Percentiles rank a stretch among this genome's conserved stretches.
Conservation (phyloP, 2,888 invertebrate species). For the Elmis aenea region DNA sequence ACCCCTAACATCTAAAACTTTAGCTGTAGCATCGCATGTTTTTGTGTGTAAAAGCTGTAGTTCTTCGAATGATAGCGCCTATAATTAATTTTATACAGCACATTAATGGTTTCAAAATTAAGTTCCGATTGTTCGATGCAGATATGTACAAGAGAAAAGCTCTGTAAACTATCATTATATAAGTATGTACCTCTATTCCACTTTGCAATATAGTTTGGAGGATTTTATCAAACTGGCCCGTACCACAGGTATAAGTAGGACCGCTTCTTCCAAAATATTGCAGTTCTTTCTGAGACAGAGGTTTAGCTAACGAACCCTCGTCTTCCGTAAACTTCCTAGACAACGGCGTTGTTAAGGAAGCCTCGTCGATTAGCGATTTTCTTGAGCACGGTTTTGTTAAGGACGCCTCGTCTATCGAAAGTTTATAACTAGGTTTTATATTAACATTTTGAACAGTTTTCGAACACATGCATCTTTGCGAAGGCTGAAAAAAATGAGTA, state of each 20-base stretch:
- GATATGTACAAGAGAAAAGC: too few relatives aligned
- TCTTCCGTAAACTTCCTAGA: background rate
- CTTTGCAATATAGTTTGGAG: constrained; percentile 29
- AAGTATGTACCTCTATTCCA: constrained; percentile 33
- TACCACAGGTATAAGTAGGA: constrained; percentile 19
- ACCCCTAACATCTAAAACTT: constrained; percentile 28
- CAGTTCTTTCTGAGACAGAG: background rate
- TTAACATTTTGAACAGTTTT: constrained; percentile 11
- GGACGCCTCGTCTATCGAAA: background rate
- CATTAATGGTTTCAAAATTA: too few relatives aligned
- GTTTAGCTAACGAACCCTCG: background rate
- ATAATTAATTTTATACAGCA: too few relatives aligned
- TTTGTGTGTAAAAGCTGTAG: constrained; percentile 52
- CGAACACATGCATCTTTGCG: too few relatives aligned
- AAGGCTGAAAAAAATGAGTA: too few relatives aligned
- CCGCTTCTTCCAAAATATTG: constrained; percentile 3
- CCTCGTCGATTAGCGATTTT: too few relatives aligned
- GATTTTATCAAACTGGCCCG: constrained; percentile 22
- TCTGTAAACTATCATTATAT: too few relatives aligned
- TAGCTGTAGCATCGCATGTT: constrained; percentile 51
- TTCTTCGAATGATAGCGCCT: constrained; percentile 51
- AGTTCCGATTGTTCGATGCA: too few relatives aligned
- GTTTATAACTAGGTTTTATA: constrained; percentile 4
- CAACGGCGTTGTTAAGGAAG: too few relatives aligned
- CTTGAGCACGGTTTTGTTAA: too few relatives aligned